Conservation (phyloP, 2,797 vertebrate species). For the Fundulus diaphanus region DNA sequence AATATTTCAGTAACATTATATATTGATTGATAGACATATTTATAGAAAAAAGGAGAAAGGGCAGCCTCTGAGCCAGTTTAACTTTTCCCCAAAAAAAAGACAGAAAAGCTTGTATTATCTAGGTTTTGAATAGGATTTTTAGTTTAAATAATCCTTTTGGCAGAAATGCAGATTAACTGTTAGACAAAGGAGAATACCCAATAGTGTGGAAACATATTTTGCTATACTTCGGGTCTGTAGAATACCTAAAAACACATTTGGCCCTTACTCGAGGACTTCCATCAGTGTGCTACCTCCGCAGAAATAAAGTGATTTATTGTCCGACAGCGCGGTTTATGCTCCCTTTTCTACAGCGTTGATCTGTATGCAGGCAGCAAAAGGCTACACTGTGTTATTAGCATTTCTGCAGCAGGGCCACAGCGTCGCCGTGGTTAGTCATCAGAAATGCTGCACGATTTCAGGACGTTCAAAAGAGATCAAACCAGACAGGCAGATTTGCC, state of each 20-base stretch:
- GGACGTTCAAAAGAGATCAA: slow-evolving; percentile 4
- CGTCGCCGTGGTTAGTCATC: slow-evolving; percentile 3
- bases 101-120: too few species aligned
- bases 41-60: background rate
- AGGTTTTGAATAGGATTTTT: background rate
- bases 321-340: background rate
- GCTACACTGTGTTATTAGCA: slow-evolving; percentile 1
- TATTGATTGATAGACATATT: too few species aligned
- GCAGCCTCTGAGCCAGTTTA: background rate
- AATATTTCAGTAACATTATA: too few species aligned
- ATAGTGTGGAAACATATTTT: background rate
- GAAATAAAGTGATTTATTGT: background rate
- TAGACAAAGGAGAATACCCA: background rate
- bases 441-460: background rate
- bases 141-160: background rate
- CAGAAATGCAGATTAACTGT: background rate
- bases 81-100: too few species aligned
- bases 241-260: background rate
- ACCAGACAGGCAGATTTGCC: slow-evolving; percentile 3
- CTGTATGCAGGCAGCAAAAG: slow-evolving; percentile 2
- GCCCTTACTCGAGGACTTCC: background rate
- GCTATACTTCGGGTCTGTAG: background rate
- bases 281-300: background rate
- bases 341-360: background rate
- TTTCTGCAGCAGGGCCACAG: slow-evolving; percentile 2